These are phyloP conservation scores for Parnassius mnemosyne DNA, from an alignment of 2,888 invertebrate species.

Conservation along the genomic window DNA sequence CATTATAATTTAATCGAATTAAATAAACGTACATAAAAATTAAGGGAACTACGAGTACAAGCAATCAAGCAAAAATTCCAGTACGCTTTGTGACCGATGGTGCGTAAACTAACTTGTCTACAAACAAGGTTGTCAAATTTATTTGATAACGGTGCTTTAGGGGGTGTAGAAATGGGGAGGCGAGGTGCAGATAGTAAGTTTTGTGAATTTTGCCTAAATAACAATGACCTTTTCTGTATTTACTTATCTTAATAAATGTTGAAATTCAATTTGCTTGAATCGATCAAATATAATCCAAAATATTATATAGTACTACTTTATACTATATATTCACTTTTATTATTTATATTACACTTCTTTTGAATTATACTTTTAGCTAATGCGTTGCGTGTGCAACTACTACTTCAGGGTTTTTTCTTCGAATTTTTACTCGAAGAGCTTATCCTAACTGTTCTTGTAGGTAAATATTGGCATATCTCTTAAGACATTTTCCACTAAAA, in stretches of 20 bases:
- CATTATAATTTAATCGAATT: conserved; percentile 37
- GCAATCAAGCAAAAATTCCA: conserved; percentile 33
- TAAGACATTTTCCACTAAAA: too few species aligned
- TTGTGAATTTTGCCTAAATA: conserved; percentile 12
- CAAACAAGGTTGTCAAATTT: conserved; percentile 20
- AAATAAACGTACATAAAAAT: conserved; percentile 48
- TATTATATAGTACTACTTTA: too few species aligned
- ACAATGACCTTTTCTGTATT: neutral
- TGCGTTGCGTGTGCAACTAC: too few species aligned
- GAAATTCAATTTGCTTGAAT: conserved; percentile 7
- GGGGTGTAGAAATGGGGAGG: neutral
- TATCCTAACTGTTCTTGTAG: too few species aligned
- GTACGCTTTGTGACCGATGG: conserved; percentile 42
- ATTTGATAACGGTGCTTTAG: conserved; percentile 5
- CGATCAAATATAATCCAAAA: too few species aligned
- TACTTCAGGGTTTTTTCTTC: too few species aligned
- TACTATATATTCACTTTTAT: too few species aligned
- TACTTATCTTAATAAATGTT: conserved; percentile 8
- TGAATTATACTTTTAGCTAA: too few species aligned
- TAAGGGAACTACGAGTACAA: conserved; percentile 32
- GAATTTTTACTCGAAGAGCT: too few species aligned
- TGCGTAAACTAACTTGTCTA: conserved; percentile 37
- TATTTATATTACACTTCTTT: too few species aligned
- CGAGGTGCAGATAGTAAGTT: conserved; percentile 6
- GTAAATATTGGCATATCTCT: too few species aligned